phyloP scores from a whole-genome alignment of 92 coral and sea anemone genomes.

The Isaurus tuberculatus region DNA sequence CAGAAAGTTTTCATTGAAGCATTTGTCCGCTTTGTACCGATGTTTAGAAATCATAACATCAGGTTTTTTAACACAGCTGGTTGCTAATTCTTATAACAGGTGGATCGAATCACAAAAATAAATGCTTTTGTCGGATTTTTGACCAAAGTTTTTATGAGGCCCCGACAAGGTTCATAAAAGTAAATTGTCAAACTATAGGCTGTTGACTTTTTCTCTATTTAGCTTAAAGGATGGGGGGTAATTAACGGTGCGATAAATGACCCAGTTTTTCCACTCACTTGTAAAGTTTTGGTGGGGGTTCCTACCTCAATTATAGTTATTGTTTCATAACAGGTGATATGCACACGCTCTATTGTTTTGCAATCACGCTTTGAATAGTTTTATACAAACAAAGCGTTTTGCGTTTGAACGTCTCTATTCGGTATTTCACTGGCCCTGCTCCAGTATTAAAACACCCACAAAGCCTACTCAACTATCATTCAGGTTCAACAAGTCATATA shows the following conservation, averaged over 20 bases:
- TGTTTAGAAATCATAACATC: slow-evolving; percentile 48
- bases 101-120: slow-evolving; percentile 29
- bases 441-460: slow-evolving; percentile 46
- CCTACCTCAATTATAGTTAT: slow-evolving; percentile 31
- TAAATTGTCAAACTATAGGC: neutral
- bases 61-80: slow-evolving; percentile 48
- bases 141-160: neutral
- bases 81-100: slow-evolving; percentile 37
- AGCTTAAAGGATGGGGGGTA: slow-evolving; percentile 45
- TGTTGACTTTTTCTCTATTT: slow-evolving; percentile 27
- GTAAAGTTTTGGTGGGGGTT: slow-evolving; percentile 39
- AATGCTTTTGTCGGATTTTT: slow-evolving; percentile 23
- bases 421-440: slow-evolving; percentile 22
- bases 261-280: slow-evolving; percentile 27
- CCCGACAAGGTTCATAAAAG: slow-evolving; percentile 2
- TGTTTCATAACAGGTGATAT: slow-evolving; percentile 44
- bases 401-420: slow-evolving; percentile 25
- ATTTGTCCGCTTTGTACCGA: slow-evolving; percentile 39
- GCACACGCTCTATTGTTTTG: slow-evolving; percentile 48
- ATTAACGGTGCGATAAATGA: slow-evolving; percentile 30
- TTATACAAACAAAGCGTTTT: slow-evolving; percentile 38
- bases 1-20: slow-evolving; percentile 18
- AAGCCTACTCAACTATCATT: slow-evolving; percentile 36
- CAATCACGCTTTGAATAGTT: slow-evolving; percentile 50
- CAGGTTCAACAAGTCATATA: slow-evolving; percentile 43